These are phyloP conservation scores for Aplidium turbinatum DNA, from an alignment of 23 tunicate genomes.

Conservation along the genomic window DNA sequence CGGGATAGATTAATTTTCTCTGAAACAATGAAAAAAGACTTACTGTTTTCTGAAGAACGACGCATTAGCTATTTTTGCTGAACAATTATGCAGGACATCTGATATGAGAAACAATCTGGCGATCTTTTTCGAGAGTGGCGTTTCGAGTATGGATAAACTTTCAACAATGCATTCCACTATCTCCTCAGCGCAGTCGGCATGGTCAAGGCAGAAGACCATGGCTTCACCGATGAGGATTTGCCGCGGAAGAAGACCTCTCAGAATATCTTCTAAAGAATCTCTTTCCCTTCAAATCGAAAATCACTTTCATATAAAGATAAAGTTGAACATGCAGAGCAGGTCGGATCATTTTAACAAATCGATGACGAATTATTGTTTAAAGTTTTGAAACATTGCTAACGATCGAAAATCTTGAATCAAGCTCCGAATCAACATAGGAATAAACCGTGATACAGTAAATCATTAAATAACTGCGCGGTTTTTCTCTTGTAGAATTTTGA, in stretches of 20 bases:
- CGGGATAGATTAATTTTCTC: too few species aligned
- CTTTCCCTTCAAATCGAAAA: too few species aligned
- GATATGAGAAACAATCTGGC: conserved; percentile 90
- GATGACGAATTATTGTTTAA: too few species aligned
- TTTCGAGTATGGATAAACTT: conserved; percentile 79
- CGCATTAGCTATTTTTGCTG: conserved; percentile 95
- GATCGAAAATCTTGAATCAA: too few species aligned
- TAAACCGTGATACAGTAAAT: too few species aligned
- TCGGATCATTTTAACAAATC: too few species aligned
- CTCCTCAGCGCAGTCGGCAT: conserved; percentile 92
- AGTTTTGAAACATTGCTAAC: too few species aligned
- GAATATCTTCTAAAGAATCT: conserved; percentile 81
- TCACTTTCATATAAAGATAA: too few species aligned
- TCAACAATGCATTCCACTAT: conserved; percentile 93
- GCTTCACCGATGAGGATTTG: conserved; percentile 83
- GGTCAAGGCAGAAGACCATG: conserved; percentile 90
- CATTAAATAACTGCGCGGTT: too few species aligned
- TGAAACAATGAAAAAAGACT: background rate
- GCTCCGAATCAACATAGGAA: too few species aligned
- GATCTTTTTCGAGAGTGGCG: conserved; percentile 85
- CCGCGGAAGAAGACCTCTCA: conserved; percentile 72
- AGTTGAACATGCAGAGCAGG: too few species aligned
- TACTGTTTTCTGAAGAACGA: conserved; percentile 93
- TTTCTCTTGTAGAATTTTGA: too few species aligned
- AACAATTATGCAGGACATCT: conserved; percentile 80